Conservation (phyloP, 2,113 vertebrate species). For the Opisthocomus hoazin region DNA sequence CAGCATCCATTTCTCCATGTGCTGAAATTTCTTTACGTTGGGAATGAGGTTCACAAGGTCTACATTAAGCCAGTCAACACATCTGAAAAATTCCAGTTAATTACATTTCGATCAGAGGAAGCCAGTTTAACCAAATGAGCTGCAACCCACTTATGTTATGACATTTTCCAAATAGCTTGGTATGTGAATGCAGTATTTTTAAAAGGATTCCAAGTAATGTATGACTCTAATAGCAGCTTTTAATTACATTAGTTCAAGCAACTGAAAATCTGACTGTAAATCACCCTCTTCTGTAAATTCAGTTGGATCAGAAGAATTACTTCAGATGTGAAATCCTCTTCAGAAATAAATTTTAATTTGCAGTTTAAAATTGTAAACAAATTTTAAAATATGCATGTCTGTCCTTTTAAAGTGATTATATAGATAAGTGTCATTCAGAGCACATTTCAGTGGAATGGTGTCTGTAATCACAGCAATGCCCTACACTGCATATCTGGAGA, state of each 20-base stretch:
- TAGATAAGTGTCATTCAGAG: background rate
- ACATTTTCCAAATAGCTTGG: background rate
- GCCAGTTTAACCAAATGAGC: background rate
- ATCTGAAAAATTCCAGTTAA: background rate
- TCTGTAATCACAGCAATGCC: background rate
- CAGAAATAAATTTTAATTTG: background rate
- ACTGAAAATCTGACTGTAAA: background rate
- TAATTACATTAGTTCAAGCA: background rate
- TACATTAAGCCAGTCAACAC: background rate
- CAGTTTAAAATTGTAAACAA: background rate
- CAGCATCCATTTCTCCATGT: background rate
- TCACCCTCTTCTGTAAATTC: background rate
- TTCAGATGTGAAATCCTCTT: background rate
- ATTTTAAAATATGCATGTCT: background rate
- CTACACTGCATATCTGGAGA: rapidly evolving
- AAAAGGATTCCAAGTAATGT: background rate
- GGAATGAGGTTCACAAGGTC: background rate
- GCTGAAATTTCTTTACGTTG: background rate
- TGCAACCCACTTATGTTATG: background rate
- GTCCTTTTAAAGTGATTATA: background rate
- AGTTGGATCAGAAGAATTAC: background rate
- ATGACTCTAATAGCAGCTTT: background rate
- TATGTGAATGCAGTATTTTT: background rate
- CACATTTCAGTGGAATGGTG: background rate
- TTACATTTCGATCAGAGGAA: background rate